Evolutionary conservation across 2,888 invertebrate species (phyloP), one percentile per base, ranked within the genome.

Genomic region (Balanococcus diminutus): DNA sequence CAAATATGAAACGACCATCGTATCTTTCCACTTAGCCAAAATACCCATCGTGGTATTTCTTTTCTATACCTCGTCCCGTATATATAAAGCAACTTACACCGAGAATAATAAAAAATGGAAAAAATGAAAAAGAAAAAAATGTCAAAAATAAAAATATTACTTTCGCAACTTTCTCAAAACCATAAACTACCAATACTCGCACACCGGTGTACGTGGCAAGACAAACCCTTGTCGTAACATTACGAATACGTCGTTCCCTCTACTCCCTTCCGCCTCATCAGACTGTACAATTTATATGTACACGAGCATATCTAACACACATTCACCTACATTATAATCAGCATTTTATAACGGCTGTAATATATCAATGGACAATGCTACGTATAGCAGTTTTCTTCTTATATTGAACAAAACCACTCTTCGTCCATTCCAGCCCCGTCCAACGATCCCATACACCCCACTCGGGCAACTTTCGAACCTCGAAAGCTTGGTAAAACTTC

Each of bases 271-370:
- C 8, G 1, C 22, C 56, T n/a, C n/a, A 16, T 46, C 56, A 46
- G 51, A 3, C 1, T 6, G 9, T 56, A 8, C 56, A 6, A 56
- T 56, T 56, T 56, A 56, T 56, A 42, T 14, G 42, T 42, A 56
- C 22, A 56, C 4, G 22, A 56, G 19, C 22, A 56, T n/a, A 46
- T n/a, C 42, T 42, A 42, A 56, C 22, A 56, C 11, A 56, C 22
- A 72, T 72, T 72, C 72, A 31, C 72, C 31, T 72, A 72, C 31
- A 72, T 72, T 72, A 72, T 72, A 72, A 72, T 72, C 72, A 72
- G 72, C 72, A 72, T 72, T 72, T 72, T 72, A 72, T 72, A 72
- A 72, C 72, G 72, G 31, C 72, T 72, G 72, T 72, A 72, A 72
- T 72, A 72, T 72, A 72, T 72, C 72, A 72, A 31, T 31, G 72